Percentiles rank a stretch among this genome's conserved stretches.
phyloP scores from a whole-genome alignment of 2,888 invertebrate genomes.

The Lycocerus yunnanus region DNA sequence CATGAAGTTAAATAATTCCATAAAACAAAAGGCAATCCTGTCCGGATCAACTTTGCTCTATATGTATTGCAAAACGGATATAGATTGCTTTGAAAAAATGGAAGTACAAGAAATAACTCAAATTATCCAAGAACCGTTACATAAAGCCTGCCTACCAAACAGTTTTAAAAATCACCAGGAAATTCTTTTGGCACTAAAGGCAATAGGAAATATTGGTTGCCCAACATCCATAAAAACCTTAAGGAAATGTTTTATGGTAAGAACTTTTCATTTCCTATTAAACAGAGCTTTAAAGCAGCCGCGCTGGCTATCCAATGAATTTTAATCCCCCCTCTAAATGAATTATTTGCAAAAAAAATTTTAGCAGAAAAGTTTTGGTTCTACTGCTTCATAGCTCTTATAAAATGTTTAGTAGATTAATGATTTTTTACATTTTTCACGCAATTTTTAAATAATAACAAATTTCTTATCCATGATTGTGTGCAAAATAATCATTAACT shows the following conservation, averaged over 20 bases:
- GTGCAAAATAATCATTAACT: background rate
- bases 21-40: slow-evolving; percentile 31
- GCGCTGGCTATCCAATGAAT: too few relatives aligned
- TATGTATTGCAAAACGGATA: slow-evolving; percentile 33
- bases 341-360: too few relatives aligned
- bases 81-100: slow-evolving; percentile 25
- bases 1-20: slow-evolving; percentile 2
- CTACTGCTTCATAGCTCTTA: background rate
- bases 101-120: slow-evolving; percentile 26
- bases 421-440: background rate
- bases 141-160: slow-evolving; percentile 25
- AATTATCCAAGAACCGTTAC: slow-evolving; percentile 30
- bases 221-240: slow-evolving; percentile 27
- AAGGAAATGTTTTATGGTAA: slow-evolving; percentile 34
- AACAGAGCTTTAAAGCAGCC: background rate
- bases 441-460: background rate
- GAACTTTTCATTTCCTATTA: background rate
- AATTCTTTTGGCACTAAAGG: slow-evolving; percentile 35
- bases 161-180: slow-evolving; percentile 21
- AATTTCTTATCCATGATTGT: background rate
- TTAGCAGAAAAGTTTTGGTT: too few relatives aligned
- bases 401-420: background rate
- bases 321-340: too few relatives aligned
- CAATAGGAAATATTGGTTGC: slow-evolving; percentile 37
- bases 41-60: slow-evolving; percentile 34